Conservation (phyloP, 2,888 invertebrate genomes). For the Drosophila mettleri region DNA sequence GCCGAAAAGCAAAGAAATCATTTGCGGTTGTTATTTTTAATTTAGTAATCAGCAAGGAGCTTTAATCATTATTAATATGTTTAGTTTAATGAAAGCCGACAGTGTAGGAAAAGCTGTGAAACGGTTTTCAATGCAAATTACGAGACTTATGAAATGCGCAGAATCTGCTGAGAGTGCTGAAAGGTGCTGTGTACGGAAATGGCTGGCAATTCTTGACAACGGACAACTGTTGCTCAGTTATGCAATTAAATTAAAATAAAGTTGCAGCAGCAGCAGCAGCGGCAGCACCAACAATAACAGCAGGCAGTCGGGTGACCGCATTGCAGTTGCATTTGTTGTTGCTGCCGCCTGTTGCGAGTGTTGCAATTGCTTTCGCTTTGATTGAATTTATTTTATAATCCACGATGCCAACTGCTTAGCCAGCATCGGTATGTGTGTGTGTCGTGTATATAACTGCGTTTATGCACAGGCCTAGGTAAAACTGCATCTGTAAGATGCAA, state of each 20-base stretch:
- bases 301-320: conserved; percentile 56
- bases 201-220: conserved; percentile 72
- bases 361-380: conserved; percentile 78
- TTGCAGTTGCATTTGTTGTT: conserved; percentile 51
- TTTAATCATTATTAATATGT: not conserved
- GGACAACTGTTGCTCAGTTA: conserved; percentile 71
- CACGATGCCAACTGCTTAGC: conserved; percentile 68
- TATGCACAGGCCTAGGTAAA: conserved; percentile 39
- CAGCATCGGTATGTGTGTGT: conserved; percentile 14
- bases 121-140: not conserved
- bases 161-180: conserved; percentile 19
- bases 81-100: not conserved
- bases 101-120: not conserved
- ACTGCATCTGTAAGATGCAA: conserved; percentile 68
- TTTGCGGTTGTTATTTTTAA: too few relatives aligned
- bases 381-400: conserved; percentile 80
- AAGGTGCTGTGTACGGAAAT: conserved; percentile 59
- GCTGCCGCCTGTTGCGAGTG: conserved; percentile 59
- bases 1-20: not conserved
- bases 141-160: conserved; percentile 8
- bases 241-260: conserved; percentile 76
- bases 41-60: too few relatives aligned
- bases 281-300: conserved; percentile 50
- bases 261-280: conserved; percentile 42
- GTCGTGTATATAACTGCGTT: conserved; percentile 35